Evolutionary conservation across 2,797 vertebrate species (phyloP).

Genomic region (Rallus crepitans): DNA sequence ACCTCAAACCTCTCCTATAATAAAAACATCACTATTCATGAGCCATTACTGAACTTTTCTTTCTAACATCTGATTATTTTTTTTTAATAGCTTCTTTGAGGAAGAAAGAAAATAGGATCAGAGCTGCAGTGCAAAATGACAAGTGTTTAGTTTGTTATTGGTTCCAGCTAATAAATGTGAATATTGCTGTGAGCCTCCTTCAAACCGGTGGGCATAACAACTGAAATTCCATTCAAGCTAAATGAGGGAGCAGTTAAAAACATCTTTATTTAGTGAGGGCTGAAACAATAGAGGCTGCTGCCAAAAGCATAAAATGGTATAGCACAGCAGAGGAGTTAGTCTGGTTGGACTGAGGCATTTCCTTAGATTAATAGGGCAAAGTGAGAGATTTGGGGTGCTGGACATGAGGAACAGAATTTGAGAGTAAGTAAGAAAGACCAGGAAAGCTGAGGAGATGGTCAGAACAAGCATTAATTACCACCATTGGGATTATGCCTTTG

Average conservation of each 20-base stretch:
- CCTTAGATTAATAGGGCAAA: background rate
- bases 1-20: background rate
- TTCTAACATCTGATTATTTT: background rate
- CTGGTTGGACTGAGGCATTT: background rate
- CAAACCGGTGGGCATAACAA: slow-evolving; percentile 34
- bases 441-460: background rate
- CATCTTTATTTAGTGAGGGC: slow-evolving; percentile 12
- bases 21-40: background rate
- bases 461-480: background rate
- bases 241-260: slow-evolving; percentile 42
- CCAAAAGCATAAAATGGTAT: background rate
- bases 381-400: background rate
- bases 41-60: background rate
- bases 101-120: background rate
- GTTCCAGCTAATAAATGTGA: slow-evolving; percentile 57
- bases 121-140: slow-evolving; percentile 15
- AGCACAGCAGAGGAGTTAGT: background rate
- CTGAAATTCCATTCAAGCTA: slow-evolving; percentile 16
- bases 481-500: background rate
- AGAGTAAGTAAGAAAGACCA: background rate
- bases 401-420: background rate
- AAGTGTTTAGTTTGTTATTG: slow-evolving; percentile 32
- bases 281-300: slow-evolving; percentile 1
- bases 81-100: slow-evolving; percentile 35
- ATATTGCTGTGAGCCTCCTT: slow-evolving; percentile 29